These are phyloP conservation scores for Rhodeus uyekii DNA, from an alignment of 2,797 vertebrate species.

Conservation along the genomic window DNA sequence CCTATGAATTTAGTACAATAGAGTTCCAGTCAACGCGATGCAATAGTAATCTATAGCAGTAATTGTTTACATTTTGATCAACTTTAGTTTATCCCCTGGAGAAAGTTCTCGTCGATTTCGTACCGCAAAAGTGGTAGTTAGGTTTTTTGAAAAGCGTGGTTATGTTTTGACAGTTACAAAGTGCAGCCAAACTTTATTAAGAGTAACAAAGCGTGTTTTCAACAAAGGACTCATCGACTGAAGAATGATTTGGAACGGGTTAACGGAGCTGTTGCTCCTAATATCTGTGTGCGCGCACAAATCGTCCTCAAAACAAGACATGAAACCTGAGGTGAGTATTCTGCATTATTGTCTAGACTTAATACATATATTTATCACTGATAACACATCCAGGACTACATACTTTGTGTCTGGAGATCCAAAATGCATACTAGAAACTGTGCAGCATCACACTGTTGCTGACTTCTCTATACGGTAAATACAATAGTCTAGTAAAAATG, in stretches of 20 bases:
- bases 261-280: conserved; percentile 69
- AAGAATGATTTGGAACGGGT: conserved; percentile 68
- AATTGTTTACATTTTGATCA: conserved; percentile 16
- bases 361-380: too few relatives aligned
- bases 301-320: conserved; percentile 59
- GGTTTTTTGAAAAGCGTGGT: not conserved
- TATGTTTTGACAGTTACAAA: conserved; percentile 11
- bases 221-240: not conserved
- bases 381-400: not conserved
- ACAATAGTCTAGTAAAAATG: not conserved
- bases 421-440: not conserved
- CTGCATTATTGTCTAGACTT: not conserved
- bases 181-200: not conserved
- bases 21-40: not conserved
- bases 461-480: not conserved
- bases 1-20: not conserved
- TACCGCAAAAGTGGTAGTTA: not conserved
- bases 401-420: not conserved
- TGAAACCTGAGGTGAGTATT: conserved; percentile 76
- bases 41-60: not conserved
- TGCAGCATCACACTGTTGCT: not conserved
- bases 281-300: conserved; percentile 67
- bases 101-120: not conserved
- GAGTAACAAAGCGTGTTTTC: not conserved
- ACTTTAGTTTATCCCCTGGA: not conserved